These are phyloP conservation scores for Pseudococcus viburni DNA, from an alignment of 2,888 invertebrate species.

Conservation along the genomic window DNA sequence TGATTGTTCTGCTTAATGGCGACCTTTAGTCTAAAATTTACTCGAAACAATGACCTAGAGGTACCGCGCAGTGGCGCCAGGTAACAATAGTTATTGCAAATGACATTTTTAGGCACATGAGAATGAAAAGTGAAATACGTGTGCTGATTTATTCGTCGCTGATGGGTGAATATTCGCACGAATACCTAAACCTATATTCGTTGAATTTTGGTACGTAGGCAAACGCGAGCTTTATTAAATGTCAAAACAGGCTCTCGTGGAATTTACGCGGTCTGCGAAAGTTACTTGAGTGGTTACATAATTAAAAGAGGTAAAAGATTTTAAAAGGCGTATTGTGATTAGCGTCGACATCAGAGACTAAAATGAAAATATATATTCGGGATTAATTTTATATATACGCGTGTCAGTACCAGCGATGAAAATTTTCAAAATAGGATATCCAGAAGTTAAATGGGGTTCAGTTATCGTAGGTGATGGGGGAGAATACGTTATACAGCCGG, in stretches of 20 bases:
- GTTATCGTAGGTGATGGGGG: not conserved
- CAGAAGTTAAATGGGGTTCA: not conserved
- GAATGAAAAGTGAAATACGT: not conserved
- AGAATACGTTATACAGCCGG: not conserved
- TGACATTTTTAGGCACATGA: not conserved
- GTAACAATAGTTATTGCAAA: not conserved
- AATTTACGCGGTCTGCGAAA: not conserved
- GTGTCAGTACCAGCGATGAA: not conserved
- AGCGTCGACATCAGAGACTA: not conserved
- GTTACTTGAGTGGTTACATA: not conserved
- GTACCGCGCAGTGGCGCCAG: not conserved
- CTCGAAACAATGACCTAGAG: not conserved
- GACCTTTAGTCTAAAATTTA: not conserved
- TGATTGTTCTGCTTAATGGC: not conserved
- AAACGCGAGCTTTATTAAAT: not conserved
- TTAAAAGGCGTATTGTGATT: slow-evolving; percentile 24
- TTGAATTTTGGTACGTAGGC: not conserved
- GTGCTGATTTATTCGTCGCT: not conserved
- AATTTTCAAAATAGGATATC: not conserved
- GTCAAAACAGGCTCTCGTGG: not conserved
- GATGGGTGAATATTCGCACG: not conserved
- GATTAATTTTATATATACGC: not conserved
- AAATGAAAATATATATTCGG: not conserved
- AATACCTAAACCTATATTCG: not conserved
- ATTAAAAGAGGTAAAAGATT: slow-evolving; percentile 5